phyloP scores from a whole-genome alignment of 2,888 invertebrate genomes.

The Nipponacmea schrenckii region DNA sequence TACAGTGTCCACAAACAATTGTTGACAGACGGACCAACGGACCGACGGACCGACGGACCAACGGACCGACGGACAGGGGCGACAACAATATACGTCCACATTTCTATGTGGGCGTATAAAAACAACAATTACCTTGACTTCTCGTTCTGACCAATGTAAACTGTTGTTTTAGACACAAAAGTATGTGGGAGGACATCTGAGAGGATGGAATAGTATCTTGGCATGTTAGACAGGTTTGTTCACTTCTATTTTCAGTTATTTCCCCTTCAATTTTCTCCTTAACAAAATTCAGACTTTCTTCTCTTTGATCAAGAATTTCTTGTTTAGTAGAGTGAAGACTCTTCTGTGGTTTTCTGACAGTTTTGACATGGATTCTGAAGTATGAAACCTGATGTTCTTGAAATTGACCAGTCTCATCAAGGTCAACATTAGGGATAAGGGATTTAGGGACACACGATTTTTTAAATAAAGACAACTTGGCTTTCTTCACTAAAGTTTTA shows the following conservation, averaged over 20 bases:
- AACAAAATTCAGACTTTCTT: background rate
- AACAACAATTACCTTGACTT: background rate
- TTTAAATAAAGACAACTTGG: slow-evolving; percentile 28
- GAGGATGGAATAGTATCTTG: background rate
- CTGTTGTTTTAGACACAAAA: background rate
- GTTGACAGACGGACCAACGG: too few species aligned
- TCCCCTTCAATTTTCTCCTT: background rate
- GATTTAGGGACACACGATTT: slow-evolving; percentile 7
- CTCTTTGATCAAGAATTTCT: background rate
- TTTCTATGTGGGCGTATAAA: too few species aligned
- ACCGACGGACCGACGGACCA: too few species aligned
- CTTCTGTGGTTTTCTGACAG: background rate
- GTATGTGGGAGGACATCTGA: background rate
- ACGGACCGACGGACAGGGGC: too few species aligned
- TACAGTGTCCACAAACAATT: too few species aligned
- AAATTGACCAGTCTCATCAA: slow-evolving; percentile 41
- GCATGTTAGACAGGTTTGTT: background rate
- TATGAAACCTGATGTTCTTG: slow-evolving; percentile 19
- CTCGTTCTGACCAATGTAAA: background rate
- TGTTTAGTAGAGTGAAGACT: background rate
- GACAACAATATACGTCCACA: too few species aligned
- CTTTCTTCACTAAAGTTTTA: slow-evolving; percentile 8
- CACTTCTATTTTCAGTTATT: background rate
- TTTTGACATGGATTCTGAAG: background rate
- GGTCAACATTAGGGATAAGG: slow-evolving; percentile 14